A percentile compares a stretch with the other conserved stretches of the same genome.
These are phyloP conservation scores for Plebejus melissa DNA, from an alignment of 2,888 invertebrate genomes.

Conservation along the genomic window DNA sequence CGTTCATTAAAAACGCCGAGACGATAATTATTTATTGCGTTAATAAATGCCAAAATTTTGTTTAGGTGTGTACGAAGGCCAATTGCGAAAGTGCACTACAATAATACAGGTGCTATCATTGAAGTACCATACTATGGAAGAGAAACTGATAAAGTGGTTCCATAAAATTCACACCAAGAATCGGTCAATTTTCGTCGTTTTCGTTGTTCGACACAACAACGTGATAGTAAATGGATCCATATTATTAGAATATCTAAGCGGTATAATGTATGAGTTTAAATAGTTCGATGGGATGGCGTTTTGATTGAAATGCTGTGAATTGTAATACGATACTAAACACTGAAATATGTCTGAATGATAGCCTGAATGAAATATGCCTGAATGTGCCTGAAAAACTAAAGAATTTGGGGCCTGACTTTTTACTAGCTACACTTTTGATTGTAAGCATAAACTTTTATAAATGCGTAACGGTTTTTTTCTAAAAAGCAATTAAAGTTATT, in stretches of 20 bases:
- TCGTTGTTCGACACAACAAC: no score
- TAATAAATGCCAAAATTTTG: background rate
- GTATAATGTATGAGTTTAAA: no score
- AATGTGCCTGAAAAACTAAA: background rate
- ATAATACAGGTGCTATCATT: background rate
- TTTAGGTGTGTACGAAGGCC: background rate
- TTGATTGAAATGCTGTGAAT: no score
- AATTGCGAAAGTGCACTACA: background rate
- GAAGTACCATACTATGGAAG: background rate
- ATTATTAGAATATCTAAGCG: no score
- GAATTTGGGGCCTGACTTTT: background rate
- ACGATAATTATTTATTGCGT: constrained; percentile 11
- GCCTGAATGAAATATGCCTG: no score
- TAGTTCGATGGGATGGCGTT: no score
- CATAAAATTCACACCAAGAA: no score
- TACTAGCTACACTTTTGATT: background rate
- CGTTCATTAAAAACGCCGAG: background rate
- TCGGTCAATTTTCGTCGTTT: no score
- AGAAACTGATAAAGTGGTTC: no score
- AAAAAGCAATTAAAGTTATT: background rate
- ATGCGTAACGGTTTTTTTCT: background rate
- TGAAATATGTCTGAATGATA: no score
- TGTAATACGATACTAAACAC: no score
- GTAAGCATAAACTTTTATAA: background rate
- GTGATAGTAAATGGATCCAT: no score